A percentile compares a stretch with the other conserved stretches of the same genome.
phyloP scores from a whole-genome alignment of 2,888 invertebrate genomes.

The Pterobdella sp. region DNA sequence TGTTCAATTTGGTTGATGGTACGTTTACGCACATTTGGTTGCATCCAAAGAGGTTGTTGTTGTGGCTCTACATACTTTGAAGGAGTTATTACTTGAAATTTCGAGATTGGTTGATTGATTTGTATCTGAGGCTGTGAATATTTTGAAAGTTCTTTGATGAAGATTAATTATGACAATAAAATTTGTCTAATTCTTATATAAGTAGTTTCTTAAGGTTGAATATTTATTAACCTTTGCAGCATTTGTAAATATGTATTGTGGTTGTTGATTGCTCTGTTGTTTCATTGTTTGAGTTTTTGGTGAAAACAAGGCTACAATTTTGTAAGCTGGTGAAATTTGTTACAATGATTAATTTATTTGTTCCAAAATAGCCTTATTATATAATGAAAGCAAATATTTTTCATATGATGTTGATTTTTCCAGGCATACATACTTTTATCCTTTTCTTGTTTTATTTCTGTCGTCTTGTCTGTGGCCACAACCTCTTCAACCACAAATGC shows the following conservation, averaged over 20 bases:
- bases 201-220: background rate
- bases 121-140: background rate
- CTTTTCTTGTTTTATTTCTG: background rate
- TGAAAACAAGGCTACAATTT: constrained; percentile 26
- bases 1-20: constrained; percentile 11
- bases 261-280: constrained; percentile 7
- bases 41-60: background rate
- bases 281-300: constrained; percentile 25
- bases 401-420: no score
- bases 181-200: background rate
- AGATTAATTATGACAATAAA: background rate
- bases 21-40: background rate
- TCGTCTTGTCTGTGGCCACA: background rate
- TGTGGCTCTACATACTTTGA: background rate
- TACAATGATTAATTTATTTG: background rate
- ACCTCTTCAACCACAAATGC: constrained; percentile 9
- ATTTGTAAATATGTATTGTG: constrained; percentile 10
- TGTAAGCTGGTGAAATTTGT: constrained; percentile 10
- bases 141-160: background rate
- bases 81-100: background rate
- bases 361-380: no score
- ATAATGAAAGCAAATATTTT: no score
- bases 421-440: constrained; percentile 3
- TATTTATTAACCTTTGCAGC: background rate
- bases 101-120: background rate